Evolutionary conservation across 1,140 invertebrate genomes (phyloP), one percentile per base, ranked within the genome.

Genomic region (Delia radicum): DNA sequence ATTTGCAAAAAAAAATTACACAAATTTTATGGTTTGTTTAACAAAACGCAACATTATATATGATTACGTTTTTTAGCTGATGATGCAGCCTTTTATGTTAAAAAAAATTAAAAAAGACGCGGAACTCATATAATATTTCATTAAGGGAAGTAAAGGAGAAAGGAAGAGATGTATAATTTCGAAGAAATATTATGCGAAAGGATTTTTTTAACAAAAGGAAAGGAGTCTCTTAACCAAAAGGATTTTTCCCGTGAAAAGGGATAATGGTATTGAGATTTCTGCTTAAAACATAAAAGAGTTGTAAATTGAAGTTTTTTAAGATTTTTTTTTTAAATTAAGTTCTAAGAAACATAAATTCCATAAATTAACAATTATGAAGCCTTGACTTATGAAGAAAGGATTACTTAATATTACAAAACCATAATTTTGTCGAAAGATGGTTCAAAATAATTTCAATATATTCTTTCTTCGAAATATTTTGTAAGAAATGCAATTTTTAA

Each of bases 31-130:
- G 71, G 71, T 73, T 73, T 73, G 71, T 33, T 46, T 46, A 73
- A 73, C 37, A 73, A 73, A 73, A 55, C 46, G 71, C 71, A 73
- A 73, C 71, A 55, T 73, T 73, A 73, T 73, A 73, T 48, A 73
- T 29, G 46, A 73, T 73, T 73, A 55, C 71, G 27, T 73, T 46
- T 29, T 27, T 69, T 69, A 69, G 65, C 29, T 69, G 63, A 18
- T 69, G 65, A 33, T 69, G 65, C 48, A 42, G 37, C 12, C n/a
- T 65, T 27, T 65, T 65, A 28, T 7, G 5, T 6, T n/a, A n/a
- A n/a, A 27, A 63, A 37, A 18, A 33, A 13, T 69, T 37, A 1
- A 69, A 18, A 31, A 33, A 18, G 5, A 33, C 8, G 29, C 65
- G 18, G 48, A 55, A 55, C 48, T 24, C 48, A 55, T 55, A 24